phyloP scores from a whole-genome alignment of 2,888 invertebrate species.

The Carpatolechia fugitivella region DNA sequence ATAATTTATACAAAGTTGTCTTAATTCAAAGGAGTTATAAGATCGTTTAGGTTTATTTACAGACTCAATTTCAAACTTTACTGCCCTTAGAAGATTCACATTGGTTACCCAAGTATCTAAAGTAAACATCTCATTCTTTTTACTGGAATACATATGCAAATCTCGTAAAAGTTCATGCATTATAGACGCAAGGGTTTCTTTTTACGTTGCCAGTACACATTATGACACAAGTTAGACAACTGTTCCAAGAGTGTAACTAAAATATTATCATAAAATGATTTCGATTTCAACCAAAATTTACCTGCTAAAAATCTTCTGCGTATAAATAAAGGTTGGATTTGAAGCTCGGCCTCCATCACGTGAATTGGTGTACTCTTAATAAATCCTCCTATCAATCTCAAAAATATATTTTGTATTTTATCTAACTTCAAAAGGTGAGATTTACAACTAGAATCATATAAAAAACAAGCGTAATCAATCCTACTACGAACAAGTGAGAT shows the following conservation, averaged over 20 bases:
- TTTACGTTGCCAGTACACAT: slow-evolving; percentile 8
- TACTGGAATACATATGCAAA: slow-evolving; percentile 10
- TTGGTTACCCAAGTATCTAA: slow-evolving; percentile 12
- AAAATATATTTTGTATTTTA: slow-evolving; percentile 24
- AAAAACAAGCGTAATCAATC: slow-evolving; percentile 26
- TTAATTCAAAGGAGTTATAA: no score
- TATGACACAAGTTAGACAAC: background rate
- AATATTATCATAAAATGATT: slow-evolving; percentile 4
- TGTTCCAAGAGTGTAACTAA: background rate
- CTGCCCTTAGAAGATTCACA: slow-evolving; percentile 13
- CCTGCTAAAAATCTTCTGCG: slow-evolving; percentile 20
- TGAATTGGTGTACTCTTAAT: slow-evolving; percentile 25
- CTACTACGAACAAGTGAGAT: slow-evolving; percentile 27
- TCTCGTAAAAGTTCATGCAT: background rate
- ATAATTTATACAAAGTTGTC: no score
- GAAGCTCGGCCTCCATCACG: slow-evolving; percentile 24
- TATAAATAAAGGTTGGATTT: slow-evolving; percentile 19
- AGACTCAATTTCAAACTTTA: no score
- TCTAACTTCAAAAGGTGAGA: slow-evolving; percentile 23
- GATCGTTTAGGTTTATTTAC: no score
- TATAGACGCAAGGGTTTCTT: slow-evolving; percentile 15
- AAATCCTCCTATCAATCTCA: slow-evolving; percentile 25
- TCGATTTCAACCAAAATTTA: slow-evolving; percentile 21
- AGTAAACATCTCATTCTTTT: slow-evolving; percentile 16
- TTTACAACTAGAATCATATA: slow-evolving; percentile 18